Base-by-base conservation (phyloP, 1,140 invertebrate genomes). In the Nautilus pompilius region DNA sequence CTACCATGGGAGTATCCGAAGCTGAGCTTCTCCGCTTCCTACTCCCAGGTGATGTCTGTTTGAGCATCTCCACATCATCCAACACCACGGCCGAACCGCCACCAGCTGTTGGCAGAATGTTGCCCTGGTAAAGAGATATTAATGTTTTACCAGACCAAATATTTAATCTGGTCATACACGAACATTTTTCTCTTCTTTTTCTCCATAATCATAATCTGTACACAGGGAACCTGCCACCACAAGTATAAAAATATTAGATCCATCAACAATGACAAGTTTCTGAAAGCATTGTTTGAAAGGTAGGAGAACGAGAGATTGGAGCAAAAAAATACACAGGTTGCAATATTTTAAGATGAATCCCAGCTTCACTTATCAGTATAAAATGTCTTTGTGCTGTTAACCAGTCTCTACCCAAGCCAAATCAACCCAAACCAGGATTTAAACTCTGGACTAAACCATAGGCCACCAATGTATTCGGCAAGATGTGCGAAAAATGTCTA, bases 1-100 rank as follows among this genome's bases (percentile, higher is more conserved):
- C 76, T 41, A 58, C 63, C 5, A 53, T 48, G 26, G 68, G 66
- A 32, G 65, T 61, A 5, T 63, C 36, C 5, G 57, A 59, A 15
- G 66, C 62, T 56, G 68, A 65, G 0, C 65, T 65, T 32, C 69
- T 71, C 5, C 72, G 55, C 26, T 72, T 59, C 30, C 71, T 76
- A n/a, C 67, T 69, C 5, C 78, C 78, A 5, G 93, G 93, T 0
- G 92, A 93, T 67, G 87, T 86, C 78, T 97, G 94, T 71, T 90
- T 91, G 5, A 98, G 80, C 67, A 89, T 89, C 83, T 99, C 96
- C 2, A 99, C 90, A 82, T 98, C 96, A 70, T 93, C 92, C 73
- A 98, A 97, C 28, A 98, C 89, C 0, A 99, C 93, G 76, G 97
- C 93, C 2, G 93, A 91, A 0, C 96, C 96, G 8, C 96, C 96